phyloP scores from a whole-genome alignment of 2,113 vertebrate species.

The Chamaea fasciata region DNA sequence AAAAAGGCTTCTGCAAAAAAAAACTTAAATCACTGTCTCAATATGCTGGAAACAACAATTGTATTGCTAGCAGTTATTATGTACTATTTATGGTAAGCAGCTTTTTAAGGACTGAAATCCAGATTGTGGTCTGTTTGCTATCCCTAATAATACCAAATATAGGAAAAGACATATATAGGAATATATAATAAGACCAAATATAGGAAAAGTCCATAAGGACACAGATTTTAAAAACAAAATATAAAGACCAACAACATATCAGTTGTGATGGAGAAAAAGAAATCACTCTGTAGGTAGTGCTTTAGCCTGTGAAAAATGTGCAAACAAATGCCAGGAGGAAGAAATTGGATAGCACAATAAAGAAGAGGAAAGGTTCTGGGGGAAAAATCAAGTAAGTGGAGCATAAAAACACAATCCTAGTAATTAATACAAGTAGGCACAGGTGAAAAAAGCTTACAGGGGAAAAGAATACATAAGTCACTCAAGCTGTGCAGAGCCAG shows the following conservation, averaged over 20 bases:
- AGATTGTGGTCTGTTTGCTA: background rate
- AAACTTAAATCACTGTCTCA: background rate
- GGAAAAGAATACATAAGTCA: background rate
- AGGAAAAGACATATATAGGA: background rate
- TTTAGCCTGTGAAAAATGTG: background rate
- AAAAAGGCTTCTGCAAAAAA: background rate
- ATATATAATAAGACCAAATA: background rate
- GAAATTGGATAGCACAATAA: background rate
- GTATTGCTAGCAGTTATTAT: background rate
- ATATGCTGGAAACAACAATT: background rate
- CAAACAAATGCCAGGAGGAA: background rate
- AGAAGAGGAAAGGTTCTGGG: background rate
- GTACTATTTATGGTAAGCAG: background rate
- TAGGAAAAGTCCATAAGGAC: background rate
- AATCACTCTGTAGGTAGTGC: background rate
- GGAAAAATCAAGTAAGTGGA: background rate
- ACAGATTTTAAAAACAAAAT: background rate
- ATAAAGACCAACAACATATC: background rate
- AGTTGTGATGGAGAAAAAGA: background rate
- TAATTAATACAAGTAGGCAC: conserved; percentile 27
- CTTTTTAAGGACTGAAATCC: background rate
- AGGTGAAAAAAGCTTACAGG: background rate
- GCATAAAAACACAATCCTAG: background rate
- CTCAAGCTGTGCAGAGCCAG: conserved; percentile 17
- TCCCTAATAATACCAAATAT: background rate